Evolutionary conservation across 2,888 invertebrate species (phyloP).

Genomic region (Selenia dentaria): DNA sequence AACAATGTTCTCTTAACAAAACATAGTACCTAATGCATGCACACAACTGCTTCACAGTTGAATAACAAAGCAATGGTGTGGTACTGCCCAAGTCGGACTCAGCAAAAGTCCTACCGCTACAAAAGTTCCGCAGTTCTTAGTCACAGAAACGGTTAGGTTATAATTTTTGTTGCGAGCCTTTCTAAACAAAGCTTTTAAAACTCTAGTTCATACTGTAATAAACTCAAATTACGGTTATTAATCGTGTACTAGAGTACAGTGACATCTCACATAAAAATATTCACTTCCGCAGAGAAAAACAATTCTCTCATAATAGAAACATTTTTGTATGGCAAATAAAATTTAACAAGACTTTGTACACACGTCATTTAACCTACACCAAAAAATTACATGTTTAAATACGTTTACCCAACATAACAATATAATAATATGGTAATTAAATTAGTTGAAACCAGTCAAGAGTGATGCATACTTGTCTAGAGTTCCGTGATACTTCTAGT

Average conservation of each 20-base stretch:
- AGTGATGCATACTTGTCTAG: conserved; percentile 31
- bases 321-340: conserved; percentile 57
- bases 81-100: no score
- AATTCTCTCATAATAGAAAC: conserved; percentile 33
- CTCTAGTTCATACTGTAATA: no score
- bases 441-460: conserved; percentile 49
- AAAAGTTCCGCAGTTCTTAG: no score
- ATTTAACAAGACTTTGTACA: conserved; percentile 58
- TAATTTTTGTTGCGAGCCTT: no score
- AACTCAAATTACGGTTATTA: conserved; percentile 4
- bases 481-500: conserved; percentile 40
- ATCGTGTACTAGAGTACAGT: conserved; percentile 15
- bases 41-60: no score
- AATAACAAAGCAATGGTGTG: no score
- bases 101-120: no score
- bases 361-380: conserved; percentile 66
- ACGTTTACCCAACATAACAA: conserved; percentile 62
- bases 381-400: conserved; percentile 63
- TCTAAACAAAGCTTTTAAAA: no score
- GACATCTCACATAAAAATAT: conserved; percentile 29
- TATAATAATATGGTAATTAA: conserved; percentile 57
- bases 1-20: no score
- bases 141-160: no score
- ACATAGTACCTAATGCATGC: no score
- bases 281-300: conserved; percentile 41